Evolutionary conservation across 1,140 invertebrate species (phyloP), one percentile per base, ranked within the genome.

Genomic region (Penaeus indicus): DNA sequence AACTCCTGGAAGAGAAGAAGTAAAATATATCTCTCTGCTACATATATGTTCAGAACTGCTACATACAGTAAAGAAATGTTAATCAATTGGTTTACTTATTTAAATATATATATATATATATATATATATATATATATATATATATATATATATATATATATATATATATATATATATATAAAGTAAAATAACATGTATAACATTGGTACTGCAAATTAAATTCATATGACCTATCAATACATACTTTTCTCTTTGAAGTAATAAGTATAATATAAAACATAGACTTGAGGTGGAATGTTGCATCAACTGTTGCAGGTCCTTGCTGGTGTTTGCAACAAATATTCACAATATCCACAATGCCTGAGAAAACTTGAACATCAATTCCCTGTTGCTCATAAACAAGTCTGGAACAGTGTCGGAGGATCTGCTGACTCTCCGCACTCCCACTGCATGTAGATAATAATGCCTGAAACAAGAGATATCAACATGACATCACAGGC

Each of bases 1-100:
- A 88, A 61, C 27, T 88, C 87, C 87, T 88, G 87, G 2, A 88
- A 84, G 62, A 69, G 4, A 82, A 64, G 0, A 63, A 54, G 32
- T 0, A 22, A 83, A 32, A 3, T 82, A 54, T 54, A 13, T 54
- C 54, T 54, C 54, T 16, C 54, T 8, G 10, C 54, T 13, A 54
- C 16, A 54, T 54, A 54, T 16, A 16, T 54, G 5, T 16, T 54
- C 11, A 54, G 1, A 54, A 16, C 54, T 13, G 16, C 54, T 54
- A 54, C 10, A 54, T 13, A 54, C 10, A 13, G 11, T 54, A 10
- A 0, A 54, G 54, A 54, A 10, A 54, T 54, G 16, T 16, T 54
- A 1, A 42, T 42, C 38, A 42, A 54, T 54, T 32, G 32, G 32
- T 32, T 32, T 32, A 32, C 2, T 32, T 32, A 32, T 32, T 47